Conservation (phyloP, 2,888 invertebrate genomes). For the Bembecia ichneumoniformis region DNA sequence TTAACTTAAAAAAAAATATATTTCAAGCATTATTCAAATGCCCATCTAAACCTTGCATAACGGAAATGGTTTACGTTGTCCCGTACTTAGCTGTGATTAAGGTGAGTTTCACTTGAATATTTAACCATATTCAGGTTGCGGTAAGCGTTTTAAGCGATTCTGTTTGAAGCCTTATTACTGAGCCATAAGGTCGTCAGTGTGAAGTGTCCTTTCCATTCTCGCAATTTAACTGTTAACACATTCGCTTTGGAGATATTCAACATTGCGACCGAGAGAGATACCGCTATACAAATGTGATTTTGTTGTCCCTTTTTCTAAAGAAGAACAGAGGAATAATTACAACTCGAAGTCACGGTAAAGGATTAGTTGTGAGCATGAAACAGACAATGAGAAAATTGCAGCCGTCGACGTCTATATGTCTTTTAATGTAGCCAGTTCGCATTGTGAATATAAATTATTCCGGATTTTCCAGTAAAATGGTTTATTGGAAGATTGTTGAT, state of each 20-base stretch:
- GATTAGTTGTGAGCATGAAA: slow-evolving; percentile 11
- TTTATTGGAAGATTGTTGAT: not conserved
- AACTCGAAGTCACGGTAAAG: not conserved
- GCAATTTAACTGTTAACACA: too few relatives aligned
- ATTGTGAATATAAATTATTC: not conserved
- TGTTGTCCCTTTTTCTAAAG: slow-evolving; percentile 11
- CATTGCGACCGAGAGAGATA: slow-evolving; percentile 12
- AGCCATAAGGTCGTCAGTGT: too few relatives aligned
- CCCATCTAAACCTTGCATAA: too few relatives aligned
- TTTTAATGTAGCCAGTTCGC: not conserved
- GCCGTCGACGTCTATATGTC: slow-evolving; percentile 20
- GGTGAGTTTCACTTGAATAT: slow-evolving; percentile 39
- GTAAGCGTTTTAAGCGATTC: not conserved
- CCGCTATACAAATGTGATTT: slow-evolving; percentile 9
- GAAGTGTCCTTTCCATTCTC: too few relatives aligned
- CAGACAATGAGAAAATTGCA: slow-evolving; percentile 23
- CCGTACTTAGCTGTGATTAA: slow-evolving; percentile 30
- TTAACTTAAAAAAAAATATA: too few relatives aligned
- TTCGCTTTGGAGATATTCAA: too few relatives aligned
- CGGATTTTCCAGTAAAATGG: not conserved
- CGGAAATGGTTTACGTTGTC: slow-evolving; percentile 1
- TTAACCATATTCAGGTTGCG: slow-evolving; percentile 27
- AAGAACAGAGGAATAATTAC: slow-evolving; percentile 9
- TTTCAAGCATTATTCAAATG: too few relatives aligned
- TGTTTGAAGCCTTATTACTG: not conserved